A percentile compares a stretch with the other conserved stretches of the same genome.
These are phyloP conservation scores for Mimumesa dahlbomi DNA, from an alignment of 2,888 invertebrate species.

Conservation along the genomic window DNA sequence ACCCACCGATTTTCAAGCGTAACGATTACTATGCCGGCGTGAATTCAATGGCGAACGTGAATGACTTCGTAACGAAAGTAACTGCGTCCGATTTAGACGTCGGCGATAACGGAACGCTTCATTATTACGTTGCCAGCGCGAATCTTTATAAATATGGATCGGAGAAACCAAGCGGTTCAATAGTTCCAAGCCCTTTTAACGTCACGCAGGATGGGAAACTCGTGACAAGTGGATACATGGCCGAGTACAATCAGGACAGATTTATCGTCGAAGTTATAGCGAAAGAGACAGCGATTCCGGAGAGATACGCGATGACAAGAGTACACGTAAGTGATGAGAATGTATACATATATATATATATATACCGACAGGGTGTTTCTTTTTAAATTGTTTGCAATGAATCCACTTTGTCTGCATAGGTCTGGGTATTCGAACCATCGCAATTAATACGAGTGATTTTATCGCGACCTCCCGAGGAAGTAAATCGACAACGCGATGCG, in stretches of 20 bases:
- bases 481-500: slow-evolving; percentile 86
- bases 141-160: slow-evolving; percentile 91
- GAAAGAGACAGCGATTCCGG: slow-evolving; percentile 89
- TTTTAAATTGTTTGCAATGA: too few relatives aligned
- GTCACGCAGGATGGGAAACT: slow-evolving; percentile 87
- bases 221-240: slow-evolving; percentile 90
- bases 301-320: slow-evolving; percentile 88
- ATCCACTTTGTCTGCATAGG: slow-evolving; percentile 82
- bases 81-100: slow-evolving; percentile 91
- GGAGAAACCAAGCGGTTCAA: slow-evolving; percentile 89
- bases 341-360: background rate
- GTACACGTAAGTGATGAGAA: slow-evolving; percentile 91
- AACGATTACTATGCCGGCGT: slow-evolving; percentile 86
- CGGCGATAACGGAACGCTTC: slow-evolving; percentile 90
- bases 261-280: slow-evolving; percentile 93
- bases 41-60: slow-evolving; percentile 89
- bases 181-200: slow-evolving; percentile 93
- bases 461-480: slow-evolving; percentile 90
- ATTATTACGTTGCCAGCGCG: slow-evolving; percentile 90
- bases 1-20: slow-evolving; percentile 88
- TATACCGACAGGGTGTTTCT: background rate
- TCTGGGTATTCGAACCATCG: slow-evolving; percentile 94
- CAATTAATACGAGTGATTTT: slow-evolving; percentile 92
- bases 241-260: slow-evolving; percentile 93
- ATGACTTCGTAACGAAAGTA: slow-evolving; percentile 88